A percentile compares a stretch with the other conserved stretches of the same genome.
These are phyloP conservation scores for Littorina saxatilis DNA, from an alignment of 1,140 invertebrate genomes.

Conservation along the genomic window DNA sequence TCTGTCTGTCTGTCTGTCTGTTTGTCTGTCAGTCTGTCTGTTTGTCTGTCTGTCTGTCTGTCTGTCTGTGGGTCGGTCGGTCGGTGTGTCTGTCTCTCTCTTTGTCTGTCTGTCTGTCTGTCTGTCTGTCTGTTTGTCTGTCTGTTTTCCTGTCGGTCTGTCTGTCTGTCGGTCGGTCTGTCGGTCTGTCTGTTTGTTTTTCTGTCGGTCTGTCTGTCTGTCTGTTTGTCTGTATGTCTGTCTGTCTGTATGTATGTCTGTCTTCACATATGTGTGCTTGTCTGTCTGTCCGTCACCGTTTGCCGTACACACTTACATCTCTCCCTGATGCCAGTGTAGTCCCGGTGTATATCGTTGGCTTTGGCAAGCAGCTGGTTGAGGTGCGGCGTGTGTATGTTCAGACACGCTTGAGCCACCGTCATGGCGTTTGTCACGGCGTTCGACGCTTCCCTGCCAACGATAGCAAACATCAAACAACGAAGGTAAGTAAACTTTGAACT, in stretches of 20 bases:
- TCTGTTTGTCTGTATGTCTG: neutral
- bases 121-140: neutral
- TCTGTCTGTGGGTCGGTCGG: neutral
- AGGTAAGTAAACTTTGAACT: too few species aligned
- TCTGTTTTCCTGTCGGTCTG: neutral
- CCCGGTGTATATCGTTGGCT: too few species aligned
- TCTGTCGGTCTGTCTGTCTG: neutral
- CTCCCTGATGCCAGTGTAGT: too few species aligned
- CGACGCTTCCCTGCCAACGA: too few species aligned
- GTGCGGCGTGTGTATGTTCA: too few species aligned
- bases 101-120: neutral
- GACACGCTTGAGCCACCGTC: too few species aligned
- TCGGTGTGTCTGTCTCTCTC: neutral
- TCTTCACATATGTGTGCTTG: too few species aligned
- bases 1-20: neutral
- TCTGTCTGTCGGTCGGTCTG: neutral
- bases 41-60: neutral
- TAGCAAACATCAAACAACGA: too few species aligned
- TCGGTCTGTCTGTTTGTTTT: neutral
- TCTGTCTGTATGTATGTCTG: neutral
- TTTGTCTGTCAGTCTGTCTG: neutral
- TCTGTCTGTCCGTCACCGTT: neutral
- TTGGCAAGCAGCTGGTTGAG: too few species aligned
- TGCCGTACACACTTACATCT: too few species aligned
- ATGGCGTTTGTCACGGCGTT: too few species aligned